These are phyloP conservation scores for Nephrotoma flavescens DNA, from an alignment of 2,888 invertebrate species.

Conservation along the genomic window DNA sequence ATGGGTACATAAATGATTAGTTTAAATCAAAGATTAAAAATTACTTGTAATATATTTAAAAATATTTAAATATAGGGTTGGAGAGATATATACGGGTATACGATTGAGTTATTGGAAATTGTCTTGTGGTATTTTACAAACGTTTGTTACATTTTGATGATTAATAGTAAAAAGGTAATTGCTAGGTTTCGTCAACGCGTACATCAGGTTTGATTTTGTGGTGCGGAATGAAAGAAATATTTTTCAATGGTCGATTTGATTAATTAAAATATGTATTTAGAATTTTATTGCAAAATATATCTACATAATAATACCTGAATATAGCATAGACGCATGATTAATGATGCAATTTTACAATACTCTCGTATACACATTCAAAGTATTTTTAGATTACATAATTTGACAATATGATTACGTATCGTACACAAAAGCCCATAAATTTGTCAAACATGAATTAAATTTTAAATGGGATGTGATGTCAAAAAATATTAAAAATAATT, in stretches of 20 bases:
- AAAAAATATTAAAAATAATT: not conserved
- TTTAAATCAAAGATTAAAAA: not conserved
- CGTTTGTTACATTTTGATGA: not conserved
- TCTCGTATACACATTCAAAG: not conserved
- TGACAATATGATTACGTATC: not conserved
- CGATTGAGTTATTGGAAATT: not conserved
- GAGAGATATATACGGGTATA: not conserved
- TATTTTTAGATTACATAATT: not conserved
- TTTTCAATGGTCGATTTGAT: not conserved
- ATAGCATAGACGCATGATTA: not conserved
- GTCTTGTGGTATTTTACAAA: not conserved
- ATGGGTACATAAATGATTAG: not conserved
- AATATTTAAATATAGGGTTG: not conserved
- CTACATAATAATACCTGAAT: not conserved
- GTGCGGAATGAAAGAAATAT: not conserved
- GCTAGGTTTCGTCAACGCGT: not conserved
- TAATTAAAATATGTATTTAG: not conserved
- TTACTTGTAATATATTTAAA: not conserved
- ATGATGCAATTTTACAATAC: not conserved
- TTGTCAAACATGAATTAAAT: not conserved
- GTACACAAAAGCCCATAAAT: not conserved
- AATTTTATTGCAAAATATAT: not conserved
- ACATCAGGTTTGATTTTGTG: not conserved
- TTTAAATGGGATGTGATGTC: not conserved
- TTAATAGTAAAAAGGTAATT: not conserved